Evolutionary conservation across 2,797 vertebrate genomes (phyloP).

Genomic region (Pitangus sulphuratus): DNA sequence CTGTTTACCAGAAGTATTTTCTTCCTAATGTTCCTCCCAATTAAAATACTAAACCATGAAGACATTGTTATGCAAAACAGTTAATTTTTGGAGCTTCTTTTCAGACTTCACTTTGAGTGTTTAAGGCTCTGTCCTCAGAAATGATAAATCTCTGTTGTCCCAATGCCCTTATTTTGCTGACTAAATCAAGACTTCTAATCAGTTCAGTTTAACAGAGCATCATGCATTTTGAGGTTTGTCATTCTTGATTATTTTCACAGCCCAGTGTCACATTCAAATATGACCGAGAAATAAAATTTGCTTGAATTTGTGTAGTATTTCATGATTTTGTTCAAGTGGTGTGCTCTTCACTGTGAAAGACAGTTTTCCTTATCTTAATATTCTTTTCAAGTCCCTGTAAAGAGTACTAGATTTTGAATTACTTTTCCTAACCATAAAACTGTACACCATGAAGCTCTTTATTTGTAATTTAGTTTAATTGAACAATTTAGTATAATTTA

Average conservation of each 20-base stretch:
- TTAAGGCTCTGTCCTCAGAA: background rate
- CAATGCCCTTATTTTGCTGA: background rate
- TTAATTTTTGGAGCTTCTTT: background rate
- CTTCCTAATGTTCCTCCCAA: background rate
- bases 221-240: background rate
- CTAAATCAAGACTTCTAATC: background rate
- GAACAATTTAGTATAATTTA: background rate
- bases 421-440: background rate
- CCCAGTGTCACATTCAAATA: background rate
- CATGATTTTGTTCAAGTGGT: background rate
- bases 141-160: background rate
- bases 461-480: background rate
- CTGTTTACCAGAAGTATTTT: background rate
- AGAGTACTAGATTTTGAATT: background rate
- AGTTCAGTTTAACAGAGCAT: background rate
- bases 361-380: background rate
- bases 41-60: background rate
- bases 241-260: background rate
- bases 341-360: background rate
- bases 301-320: background rate
- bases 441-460: background rate
- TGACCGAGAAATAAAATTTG: background rate
- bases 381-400: background rate
- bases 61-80: background rate
- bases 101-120: background rate